Percentiles rank a stretch among this genome's conserved stretches.
These are phyloP conservation scores for Lordiphosa fenestrarum DNA, from an alignment of 2,888 invertebrate species.

Conservation along the genomic window DNA sequence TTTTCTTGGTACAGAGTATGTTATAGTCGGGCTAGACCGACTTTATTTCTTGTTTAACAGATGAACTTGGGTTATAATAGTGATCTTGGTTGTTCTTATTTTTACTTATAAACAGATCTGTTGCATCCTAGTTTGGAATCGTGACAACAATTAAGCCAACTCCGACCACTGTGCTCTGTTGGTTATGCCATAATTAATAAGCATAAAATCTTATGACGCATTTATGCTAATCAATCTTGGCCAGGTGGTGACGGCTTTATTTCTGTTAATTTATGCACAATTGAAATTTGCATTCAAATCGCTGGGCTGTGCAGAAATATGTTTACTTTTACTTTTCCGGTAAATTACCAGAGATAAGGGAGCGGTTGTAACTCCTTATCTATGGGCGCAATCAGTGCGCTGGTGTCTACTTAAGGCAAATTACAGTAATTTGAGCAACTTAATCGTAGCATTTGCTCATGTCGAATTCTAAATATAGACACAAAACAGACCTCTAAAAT, in stretches of 20 bases:
- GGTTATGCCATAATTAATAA: constrained; percentile 56
- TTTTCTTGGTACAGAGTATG: too few relatives aligned
- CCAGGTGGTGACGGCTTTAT: constrained; percentile 67
- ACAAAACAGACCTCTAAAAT: constrained; percentile 61
- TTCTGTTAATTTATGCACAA: constrained; percentile 55
- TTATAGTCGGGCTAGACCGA: too few relatives aligned
- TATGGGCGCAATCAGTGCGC: constrained; percentile 9
- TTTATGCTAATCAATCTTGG: constrained; percentile 63
- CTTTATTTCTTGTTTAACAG: too few relatives aligned
- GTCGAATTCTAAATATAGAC: constrained; percentile 59
- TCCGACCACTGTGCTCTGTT: too few relatives aligned
- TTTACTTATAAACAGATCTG: too few relatives aligned
- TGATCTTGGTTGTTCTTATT: too few relatives aligned
- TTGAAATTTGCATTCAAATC: constrained; percentile 64
- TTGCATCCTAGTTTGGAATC: too few relatives aligned
- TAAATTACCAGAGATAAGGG: constrained; percentile 35
- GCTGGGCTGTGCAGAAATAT: constrained; percentile 34
- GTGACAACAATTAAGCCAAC: too few relatives aligned
- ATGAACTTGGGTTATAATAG: too few relatives aligned
- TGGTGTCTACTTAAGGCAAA: constrained; percentile 59
- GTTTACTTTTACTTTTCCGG: constrained; percentile 58
- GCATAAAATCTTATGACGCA: constrained; percentile 61
- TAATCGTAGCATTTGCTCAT: constrained; percentile 57
- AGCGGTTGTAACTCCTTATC: not conserved
- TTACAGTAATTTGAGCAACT: constrained; percentile 66